Evolutionary conservation across 2,797 vertebrate species (phyloP), one percentile per base, ranked within the genome.

Genomic region (Tachyglossus aculeatus): DNA sequence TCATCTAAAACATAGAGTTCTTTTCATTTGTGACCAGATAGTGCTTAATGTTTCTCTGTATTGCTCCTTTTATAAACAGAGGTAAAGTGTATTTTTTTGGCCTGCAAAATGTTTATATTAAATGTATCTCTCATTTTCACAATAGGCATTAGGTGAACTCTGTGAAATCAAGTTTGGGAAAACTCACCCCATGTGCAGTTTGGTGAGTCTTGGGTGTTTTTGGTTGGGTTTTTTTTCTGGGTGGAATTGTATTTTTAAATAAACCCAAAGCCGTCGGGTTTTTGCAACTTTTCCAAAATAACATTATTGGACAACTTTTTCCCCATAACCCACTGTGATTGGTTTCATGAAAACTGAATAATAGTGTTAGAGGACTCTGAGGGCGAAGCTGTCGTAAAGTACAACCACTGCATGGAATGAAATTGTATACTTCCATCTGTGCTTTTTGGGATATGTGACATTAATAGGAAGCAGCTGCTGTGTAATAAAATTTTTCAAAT

Each of bases 81-180:
- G 21, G 1, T 29, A 18, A 19, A 31, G 45, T 48, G 27, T 19
- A 16, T 31, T 11, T 48, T 48, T 48, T 48, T 48, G 2, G n/a
- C 31, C 29, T 15, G 2, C 16, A 18, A 10, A n/a, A 24, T 48
- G 25, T 31, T 27, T 48, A 19, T 31, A 9, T 31, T 14, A 16
- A 34, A 22, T 31, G 8, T 63, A 31, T 40, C 52, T 67, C 6
- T 70, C 67, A 50, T 87, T 51, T 71, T 83, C 55, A 72, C 84
- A 84, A 4, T 84, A 99, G 98, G 98, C 98, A 87, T 92, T 99
- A 91, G 94, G 96, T 45, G 98, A 99, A 78, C 95, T 99, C 58
- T 99, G 97, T 93, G 98, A 99, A 94, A 98, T 99, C 79, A 99
- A 99, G 86, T 98, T 96, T 68, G 98, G 97, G 86, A 99, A 98